Base-by-base conservation (phyloP, 2,113 vertebrate species). In the Menidia beryllina region DNA sequence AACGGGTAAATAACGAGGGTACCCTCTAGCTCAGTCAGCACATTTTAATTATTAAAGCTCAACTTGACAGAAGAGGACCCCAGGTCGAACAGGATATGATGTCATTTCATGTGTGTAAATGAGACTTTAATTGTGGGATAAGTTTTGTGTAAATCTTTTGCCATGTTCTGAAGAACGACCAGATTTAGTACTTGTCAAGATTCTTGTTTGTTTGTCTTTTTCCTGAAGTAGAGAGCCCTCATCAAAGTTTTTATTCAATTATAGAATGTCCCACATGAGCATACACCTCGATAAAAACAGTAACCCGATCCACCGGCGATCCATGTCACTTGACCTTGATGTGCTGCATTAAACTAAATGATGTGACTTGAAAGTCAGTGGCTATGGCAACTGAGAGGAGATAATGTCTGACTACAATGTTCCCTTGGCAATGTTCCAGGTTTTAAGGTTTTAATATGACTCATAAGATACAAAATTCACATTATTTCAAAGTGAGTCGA, bases 31-130 rank as follows among this genome's bases (percentile, higher is more conserved):
- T 83, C 71, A 45, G 82, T 67, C 77, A 69, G 66, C 62, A 62
- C 24, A 62, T 49, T 75, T 84, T 47, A 86, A 88, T 89, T 75
- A 85, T 83, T 85, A 9, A 84, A 26, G 45, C 51, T 48, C 12
- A 58, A 52, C 67, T 67, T 75, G 73, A 69, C 53, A 77, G 70
- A 62, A 52, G 36, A 76, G 66, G 38, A 74, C 30, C 77, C 20
- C 11, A 6, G 47, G 71, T 77, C 86, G 58, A 79, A 63, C 39
- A 20, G 62, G 51, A 72, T 69, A 77, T 55, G 15, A 63, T 57
- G 60, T 69, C 41, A 68, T 66, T 38, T 59, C 63, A 69, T 30
- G 30, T 48, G 5, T 49, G 41, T 55, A 15, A 38, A 67, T 9
- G 3, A 66, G 39, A 13, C 27, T 1, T 1, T 2, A 24, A 11